These are phyloP conservation scores for Ibidorhyncha struthersii DNA, from an alignment of 2,113 vertebrate genomes.

Conservation along the genomic window DNA sequence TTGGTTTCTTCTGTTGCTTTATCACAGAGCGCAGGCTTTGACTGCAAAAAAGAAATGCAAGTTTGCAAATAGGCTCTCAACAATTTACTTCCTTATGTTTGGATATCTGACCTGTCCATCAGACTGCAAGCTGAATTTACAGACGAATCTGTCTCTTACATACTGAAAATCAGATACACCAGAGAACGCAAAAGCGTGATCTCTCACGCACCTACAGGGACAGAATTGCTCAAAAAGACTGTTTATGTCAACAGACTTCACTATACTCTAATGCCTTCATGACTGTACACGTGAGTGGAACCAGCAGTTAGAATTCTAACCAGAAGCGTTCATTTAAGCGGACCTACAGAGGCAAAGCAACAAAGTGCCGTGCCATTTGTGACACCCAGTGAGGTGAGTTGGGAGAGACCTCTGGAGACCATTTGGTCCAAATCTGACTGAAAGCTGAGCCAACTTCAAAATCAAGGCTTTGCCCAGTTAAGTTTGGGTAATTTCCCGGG, in stretches of 20 bases:
- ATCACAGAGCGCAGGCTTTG: conserved; percentile 86
- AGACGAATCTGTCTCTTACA: neutral
- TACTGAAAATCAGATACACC: neutral
- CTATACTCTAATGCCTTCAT: neutral
- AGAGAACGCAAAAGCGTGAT: neutral
- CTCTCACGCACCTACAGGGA: neutral
- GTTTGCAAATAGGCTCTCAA: neutral
- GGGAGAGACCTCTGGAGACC: neutral
- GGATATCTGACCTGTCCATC: neutral
- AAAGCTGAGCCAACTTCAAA: neutral
- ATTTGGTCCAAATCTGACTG: neutral
- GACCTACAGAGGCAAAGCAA: neutral
- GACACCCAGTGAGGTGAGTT: neutral
- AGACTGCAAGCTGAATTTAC: neutral
- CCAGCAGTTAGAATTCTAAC: neutral
- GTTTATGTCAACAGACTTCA: neutral
- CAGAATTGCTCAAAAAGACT: neutral
- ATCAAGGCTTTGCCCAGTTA: neutral
- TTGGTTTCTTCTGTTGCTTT: conserved; percentile 91
- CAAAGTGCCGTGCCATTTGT: neutral
- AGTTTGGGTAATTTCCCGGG: neutral
- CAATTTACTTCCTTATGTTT: neutral
- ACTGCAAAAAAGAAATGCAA: conserved; percentile 69
- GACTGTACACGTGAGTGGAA: neutral
- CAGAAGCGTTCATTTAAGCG: neutral